Percentiles rank a stretch among this genome's conserved stretches.
phyloP scores from a whole-genome alignment of 1,140 invertebrate genomes.

The Caenorhabditis latens region DNA sequence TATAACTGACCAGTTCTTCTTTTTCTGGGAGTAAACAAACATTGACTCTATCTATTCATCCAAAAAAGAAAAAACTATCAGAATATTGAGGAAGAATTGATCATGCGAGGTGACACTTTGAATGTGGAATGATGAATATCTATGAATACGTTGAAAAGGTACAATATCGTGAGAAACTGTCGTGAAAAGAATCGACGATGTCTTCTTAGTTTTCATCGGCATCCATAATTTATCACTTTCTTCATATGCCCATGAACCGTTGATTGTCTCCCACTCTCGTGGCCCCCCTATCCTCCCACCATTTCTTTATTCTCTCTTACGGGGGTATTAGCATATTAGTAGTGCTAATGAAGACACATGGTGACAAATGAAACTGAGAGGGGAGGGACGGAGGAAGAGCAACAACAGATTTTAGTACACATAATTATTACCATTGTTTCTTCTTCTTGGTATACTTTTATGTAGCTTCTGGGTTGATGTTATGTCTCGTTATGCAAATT shows the following conservation, averaged over 20 bases:
- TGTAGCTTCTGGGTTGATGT: not conserved
- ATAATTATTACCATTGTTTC: conserved; percentile 53
- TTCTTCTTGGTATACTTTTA: conserved; percentile 14
- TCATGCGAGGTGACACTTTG: conserved; percentile 19
- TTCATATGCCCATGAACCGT: not conserved
- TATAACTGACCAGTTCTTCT: conserved; percentile 26
- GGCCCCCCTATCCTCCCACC: not conserved
- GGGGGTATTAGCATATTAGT: conserved; percentile 49
- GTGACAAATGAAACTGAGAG: not conserved
- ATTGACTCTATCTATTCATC: not conserved
- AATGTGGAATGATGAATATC: not conserved
- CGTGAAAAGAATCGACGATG: not conserved
- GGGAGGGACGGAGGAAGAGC: not conserved
- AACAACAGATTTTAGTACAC: conserved; percentile 44
- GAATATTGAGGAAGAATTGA: not conserved
- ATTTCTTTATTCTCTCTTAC: not conserved
- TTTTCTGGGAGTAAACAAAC: not conserved
- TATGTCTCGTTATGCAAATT: conserved; percentile 51
- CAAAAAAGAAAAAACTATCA: not conserved
- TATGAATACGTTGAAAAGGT: conserved; percentile 20
- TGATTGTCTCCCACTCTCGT: not conserved
- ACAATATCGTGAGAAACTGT: conserved; percentile 40
- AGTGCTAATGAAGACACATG: conserved; percentile 31
- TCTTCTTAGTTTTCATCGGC: not conserved
- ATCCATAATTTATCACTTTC: conserved; percentile 47